A percentile compares a stretch with the other conserved stretches of the same genome.
phyloP scores from a whole-genome alignment of 2,888 invertebrate genomes.

The Leptarthrus brevirostris region DNA sequence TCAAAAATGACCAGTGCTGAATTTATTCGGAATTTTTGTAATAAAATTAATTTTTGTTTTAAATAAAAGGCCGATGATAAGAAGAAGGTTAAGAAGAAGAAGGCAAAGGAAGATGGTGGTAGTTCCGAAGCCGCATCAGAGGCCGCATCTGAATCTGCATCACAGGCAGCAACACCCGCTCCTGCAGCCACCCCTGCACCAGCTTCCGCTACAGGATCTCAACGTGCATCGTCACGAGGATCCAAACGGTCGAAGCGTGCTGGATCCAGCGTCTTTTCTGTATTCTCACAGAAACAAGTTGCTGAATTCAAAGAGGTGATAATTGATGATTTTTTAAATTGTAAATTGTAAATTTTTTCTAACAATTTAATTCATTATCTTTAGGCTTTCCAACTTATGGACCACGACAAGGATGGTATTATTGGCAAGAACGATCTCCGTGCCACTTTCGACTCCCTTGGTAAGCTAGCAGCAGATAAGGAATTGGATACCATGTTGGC shows the following conservation, averaged over 20 bases:
- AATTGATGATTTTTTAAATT: constrained; percentile 46
- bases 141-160: constrained; percentile 70
- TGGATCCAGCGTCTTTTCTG: constrained; percentile 96
- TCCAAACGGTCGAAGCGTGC: constrained; percentile 81
- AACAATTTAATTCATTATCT: not conserved
- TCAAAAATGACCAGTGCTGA: not conserved
- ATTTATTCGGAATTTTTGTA: not conserved
- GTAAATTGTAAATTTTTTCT: constrained; percentile 6
- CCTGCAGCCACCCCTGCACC: constrained; percentile 77
- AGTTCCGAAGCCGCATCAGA: constrained; percentile 70
- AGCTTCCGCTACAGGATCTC: constrained; percentile 78
- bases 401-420: constrained; percentile 94
- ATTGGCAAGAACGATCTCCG: constrained; percentile 90
- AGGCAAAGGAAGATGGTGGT: constrained; percentile 79
- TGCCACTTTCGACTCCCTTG: constrained; percentile 91
- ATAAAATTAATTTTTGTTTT: constrained; percentile 8
- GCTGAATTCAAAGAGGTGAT: constrained; percentile 94
- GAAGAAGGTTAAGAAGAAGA: constrained; percentile 92
- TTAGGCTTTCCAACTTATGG: constrained; percentile 94
- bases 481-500: constrained; percentile 90
- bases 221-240: constrained; percentile 78
- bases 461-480: constrained; percentile 89
- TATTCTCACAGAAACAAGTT: constrained; percentile 96
- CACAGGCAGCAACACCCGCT: constrained; percentile 75
- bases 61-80: constrained; percentile 86